Evolutionary conservation across 2,113 vertebrate species (phyloP).

Genomic region (Cheirogaleus medius): DNA sequence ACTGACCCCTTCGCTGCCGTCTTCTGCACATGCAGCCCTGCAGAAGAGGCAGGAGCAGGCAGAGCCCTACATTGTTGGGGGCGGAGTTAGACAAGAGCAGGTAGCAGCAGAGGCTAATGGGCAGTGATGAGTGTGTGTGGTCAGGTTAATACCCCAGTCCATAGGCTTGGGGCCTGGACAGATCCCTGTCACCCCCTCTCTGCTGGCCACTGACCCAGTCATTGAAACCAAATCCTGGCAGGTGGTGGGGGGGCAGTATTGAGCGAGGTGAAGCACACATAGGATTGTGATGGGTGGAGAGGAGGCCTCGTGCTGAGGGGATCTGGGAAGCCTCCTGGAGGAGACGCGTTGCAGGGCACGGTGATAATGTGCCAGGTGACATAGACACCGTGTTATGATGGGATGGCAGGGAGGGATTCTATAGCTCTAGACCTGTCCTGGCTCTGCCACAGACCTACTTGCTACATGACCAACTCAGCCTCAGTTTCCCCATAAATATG

Average conservation of each 20-base stretch:
- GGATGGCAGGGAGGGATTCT: not conserved
- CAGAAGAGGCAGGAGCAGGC: not conserved
- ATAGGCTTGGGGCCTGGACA: too few relatives aligned
- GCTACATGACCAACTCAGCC: not conserved
- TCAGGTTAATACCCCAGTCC: not conserved
- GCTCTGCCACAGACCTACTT: not conserved
- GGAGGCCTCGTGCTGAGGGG: not conserved
- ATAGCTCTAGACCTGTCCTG: not conserved
- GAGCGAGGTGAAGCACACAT: not conserved
- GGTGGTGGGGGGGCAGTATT: not conserved
- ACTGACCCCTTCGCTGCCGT: not conserved
- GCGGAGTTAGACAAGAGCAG: not conserved
- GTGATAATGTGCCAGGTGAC: not conserved
- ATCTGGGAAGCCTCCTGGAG: constrained; percentile 2
- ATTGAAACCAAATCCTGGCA: not conserved
- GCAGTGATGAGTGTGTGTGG: not conserved
- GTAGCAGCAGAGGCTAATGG: not conserved
- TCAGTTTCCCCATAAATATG: not conserved
- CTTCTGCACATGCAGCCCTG: not conserved
- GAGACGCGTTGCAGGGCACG: not conserved
- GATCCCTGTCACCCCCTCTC: not conserved
- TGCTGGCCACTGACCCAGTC: not conserved
- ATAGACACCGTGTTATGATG: not conserved
- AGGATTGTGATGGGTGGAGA: not conserved
- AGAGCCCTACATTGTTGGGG: not conserved